Percentiles rank a stretch among this genome's conserved stretches.
Evolutionary conservation across 2,888 invertebrate species (phyloP).

Genomic region (Tipula confusa): DNA sequence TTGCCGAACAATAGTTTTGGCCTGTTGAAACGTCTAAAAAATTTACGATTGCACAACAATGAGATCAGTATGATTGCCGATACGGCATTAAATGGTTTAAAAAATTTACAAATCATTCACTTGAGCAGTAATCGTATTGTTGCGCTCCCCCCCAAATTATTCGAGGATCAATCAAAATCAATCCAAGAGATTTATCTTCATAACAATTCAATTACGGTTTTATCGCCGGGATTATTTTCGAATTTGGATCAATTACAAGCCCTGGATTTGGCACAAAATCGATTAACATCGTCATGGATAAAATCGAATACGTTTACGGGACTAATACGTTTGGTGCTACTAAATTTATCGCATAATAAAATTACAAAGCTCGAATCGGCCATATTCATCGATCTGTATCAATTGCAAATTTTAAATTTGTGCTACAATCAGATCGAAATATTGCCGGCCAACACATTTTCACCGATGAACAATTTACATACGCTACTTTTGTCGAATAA

Average conservation of each 20-base stretch:
- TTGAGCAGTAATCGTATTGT: conserved; percentile 86
- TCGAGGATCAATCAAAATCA: conserved; percentile 70
- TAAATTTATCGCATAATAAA: conserved; percentile 81
- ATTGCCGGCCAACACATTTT: conserved; percentile 81
- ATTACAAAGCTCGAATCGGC: conserved; percentile 75
- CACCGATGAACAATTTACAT: conserved; percentile 88
- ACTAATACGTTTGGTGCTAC: conserved; percentile 77
- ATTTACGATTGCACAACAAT: conserved; percentile 80
- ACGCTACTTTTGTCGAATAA: conserved; percentile 83
- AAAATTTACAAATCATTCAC: conserved; percentile 78
- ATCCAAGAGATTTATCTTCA: conserved; percentile 86
- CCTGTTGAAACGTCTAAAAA: conserved; percentile 69
- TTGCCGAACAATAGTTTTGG: conserved; percentile 80
- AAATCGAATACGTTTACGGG: conserved; percentile 81
- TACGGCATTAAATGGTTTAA: conserved; percentile 73
- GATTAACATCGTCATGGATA: conserved; percentile 81
- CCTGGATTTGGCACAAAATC: conserved; percentile 80
- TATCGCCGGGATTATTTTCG: conserved; percentile 81
- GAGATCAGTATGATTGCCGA: conserved; percentile 85
- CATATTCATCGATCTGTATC: conserved; percentile 80
- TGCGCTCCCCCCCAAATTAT: conserved; percentile 79
- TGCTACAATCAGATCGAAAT: conserved; percentile 79
- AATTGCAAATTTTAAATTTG: conserved; percentile 77
- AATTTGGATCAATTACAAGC: conserved; percentile 76
- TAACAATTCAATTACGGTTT: conserved; percentile 83